Conservation (phyloP, 2,888 invertebrate genomes). For the Pristionchus mayeri region DNA sequence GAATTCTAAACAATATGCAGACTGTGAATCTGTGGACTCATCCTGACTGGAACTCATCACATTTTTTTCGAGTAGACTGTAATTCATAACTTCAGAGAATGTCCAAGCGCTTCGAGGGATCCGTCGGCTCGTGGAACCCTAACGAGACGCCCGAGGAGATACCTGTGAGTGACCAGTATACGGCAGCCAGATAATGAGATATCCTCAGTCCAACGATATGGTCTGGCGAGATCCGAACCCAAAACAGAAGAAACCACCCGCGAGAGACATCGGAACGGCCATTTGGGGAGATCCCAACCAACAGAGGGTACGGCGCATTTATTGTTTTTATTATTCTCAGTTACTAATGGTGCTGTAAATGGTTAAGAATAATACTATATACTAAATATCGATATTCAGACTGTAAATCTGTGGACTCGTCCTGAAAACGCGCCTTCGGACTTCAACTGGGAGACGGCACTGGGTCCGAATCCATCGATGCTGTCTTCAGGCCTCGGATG, state of each 20-base stretch:
- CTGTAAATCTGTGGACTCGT: neutral
- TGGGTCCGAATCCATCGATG: neutral
- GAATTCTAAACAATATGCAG: neutral
- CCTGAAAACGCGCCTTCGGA: constrained; percentile 38
- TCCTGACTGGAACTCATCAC: neutral
- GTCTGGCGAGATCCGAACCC: constrained; percentile 68
- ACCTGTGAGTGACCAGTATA: constrained; percentile 12
- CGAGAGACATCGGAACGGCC: constrained; percentile 64
- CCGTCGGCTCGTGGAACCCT: constrained; percentile 31
- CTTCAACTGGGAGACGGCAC: constrained; percentile 7
- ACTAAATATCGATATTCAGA: neutral
- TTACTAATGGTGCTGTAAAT: too few relatives aligned
- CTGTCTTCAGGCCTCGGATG: constrained; percentile 1
- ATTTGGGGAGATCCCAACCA: constrained; percentile 66
- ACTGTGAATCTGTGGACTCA: neutral
- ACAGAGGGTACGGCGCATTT: constrained; percentile 48
- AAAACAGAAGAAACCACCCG: constrained; percentile 58
- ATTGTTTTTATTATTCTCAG: too few relatives aligned
- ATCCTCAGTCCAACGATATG: constrained; percentile 59
- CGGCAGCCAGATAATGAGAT: neutral
- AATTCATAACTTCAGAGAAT: constrained; percentile 40
- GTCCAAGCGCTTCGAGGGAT: constrained; percentile 25
- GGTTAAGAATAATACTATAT: too few relatives aligned
- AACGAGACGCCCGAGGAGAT: neutral
- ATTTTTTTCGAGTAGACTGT: too few relatives aligned